Percentiles rank a stretch among this genome's conserved stretches.
These are phyloP conservation scores for Peromyscus attwateri DNA, from an alignment of 2,797 vertebrate species.

Conservation along the genomic window DNA sequence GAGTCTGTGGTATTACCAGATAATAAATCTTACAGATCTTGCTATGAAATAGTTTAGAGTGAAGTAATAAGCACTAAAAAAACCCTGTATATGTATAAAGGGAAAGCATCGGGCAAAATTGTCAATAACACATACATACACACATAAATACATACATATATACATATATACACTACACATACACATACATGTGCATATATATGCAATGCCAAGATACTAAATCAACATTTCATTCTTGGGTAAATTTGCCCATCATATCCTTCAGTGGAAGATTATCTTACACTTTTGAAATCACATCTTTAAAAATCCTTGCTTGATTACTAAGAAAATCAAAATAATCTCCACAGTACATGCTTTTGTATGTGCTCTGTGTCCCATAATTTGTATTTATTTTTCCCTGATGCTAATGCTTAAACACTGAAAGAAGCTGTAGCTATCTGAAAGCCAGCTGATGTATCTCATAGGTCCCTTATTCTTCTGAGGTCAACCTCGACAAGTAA, in stretches of 20 bases:
- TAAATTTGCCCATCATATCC: not conserved
- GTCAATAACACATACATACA: not conserved
- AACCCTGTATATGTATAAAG: not conserved
- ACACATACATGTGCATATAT: not conserved
- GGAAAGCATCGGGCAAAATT: not conserved
- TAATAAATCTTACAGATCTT: not conserved
- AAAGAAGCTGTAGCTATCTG: not conserved
- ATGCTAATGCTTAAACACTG: not conserved
- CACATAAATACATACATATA: not conserved
- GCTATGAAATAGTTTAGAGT: not conserved
- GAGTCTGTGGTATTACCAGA: not conserved
- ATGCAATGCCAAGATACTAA: not conserved
- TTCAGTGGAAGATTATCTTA: not conserved
- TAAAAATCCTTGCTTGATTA: not conserved
- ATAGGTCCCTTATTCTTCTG: not conserved
- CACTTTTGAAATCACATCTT: not conserved
- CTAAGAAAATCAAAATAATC: not conserved
- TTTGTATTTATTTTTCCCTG: not conserved
- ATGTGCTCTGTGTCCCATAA: not conserved
- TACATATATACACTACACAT: not conserved
- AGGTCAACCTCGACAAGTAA: not conserved
- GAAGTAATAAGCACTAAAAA: not conserved
- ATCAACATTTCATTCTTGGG: not conserved
- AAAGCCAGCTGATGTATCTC: not conserved
- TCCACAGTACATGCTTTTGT: not conserved